These are phyloP conservation scores for Andrena cerasifolii DNA, from an alignment of 1,140 invertebrate genomes.

Conservation along the genomic window DNA sequence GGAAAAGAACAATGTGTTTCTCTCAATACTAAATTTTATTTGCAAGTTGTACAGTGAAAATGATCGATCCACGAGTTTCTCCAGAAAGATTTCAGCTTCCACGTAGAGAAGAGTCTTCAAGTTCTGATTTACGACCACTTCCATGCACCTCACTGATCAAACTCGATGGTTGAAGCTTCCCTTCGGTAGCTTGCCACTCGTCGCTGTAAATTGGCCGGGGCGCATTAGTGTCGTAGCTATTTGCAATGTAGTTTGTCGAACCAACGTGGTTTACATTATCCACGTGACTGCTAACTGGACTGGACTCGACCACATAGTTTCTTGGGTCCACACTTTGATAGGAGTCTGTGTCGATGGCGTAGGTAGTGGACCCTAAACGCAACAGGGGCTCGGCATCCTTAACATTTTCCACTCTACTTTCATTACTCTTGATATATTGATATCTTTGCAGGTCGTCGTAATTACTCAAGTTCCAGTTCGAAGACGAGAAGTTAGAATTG, in stretches of 20 bases:
- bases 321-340: neutral
- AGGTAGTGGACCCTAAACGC: neutral
- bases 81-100: constrained; percentile 6
- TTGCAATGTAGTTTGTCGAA: neutral
- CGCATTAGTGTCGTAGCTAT: neutral
- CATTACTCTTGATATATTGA: neutral
- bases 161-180: neutral
- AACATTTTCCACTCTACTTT: neutral
- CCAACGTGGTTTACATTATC: neutral
- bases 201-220: neutral
- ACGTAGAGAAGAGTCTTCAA: neutral
- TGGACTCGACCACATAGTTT: neutral
- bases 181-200: constrained; percentile 47
- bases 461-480: constrained; percentile 18
- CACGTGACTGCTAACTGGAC: neutral
- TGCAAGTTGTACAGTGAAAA: neutral
- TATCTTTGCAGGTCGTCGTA: neutral
- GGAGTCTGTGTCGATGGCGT: neutral
- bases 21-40: constrained; percentile 10
- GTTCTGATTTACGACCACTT: neutral
- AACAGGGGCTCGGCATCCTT: neutral
- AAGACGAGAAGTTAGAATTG: neutral
- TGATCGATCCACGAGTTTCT: neutral
- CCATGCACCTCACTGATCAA: neutral
- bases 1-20: too few species aligned